A percentile compares a stretch with the other conserved stretches of the same genome.
These are phyloP conservation scores for Yponomeuta malinellus DNA, from an alignment of 2,888 invertebrate species.

Conservation along the genomic window DNA sequence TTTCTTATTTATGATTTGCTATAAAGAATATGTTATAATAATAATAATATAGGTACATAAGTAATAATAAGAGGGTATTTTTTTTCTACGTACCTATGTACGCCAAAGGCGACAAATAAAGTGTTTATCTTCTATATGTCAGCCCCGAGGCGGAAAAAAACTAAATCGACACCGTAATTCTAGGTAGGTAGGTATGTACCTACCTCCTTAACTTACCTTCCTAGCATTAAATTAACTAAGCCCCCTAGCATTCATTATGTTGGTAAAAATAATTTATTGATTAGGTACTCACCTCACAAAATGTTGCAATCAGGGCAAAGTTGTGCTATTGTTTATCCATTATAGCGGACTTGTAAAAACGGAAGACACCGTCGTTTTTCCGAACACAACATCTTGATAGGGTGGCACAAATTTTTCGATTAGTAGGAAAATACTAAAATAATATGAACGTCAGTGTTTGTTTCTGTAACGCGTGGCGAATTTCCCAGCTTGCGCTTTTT, in stretches of 20 bases:
- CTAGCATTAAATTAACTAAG: no score
- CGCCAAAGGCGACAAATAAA: no score
- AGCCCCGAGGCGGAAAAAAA: no score
- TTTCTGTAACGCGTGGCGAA: background rate
- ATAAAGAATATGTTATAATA: no score
- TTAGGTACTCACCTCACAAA: conserved; percentile 5
- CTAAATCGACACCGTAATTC: no score
- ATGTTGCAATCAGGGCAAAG: conserved; percentile 5
- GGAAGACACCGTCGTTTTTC: conserved; percentile 14
- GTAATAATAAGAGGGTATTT: no score
- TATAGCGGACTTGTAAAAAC: conserved; percentile 9
- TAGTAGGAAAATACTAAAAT: conserved; percentile 8
- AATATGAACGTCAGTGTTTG: conserved; percentile 7
- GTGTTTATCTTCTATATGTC: no score
- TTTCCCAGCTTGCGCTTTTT: conserved; percentile 10
- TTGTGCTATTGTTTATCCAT: conserved; percentile 7
- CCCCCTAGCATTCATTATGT: no score
- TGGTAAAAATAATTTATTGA: background rate
- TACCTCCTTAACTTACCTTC: background rate
- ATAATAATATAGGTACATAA: no score
- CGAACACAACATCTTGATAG: conserved; percentile 5
- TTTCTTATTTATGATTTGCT: no score
- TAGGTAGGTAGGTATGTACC: background rate
- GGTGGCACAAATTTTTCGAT: background rate
- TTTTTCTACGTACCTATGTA: no score